Evolutionary conservation across 1,140 invertebrate genomes (phyloP).

Genomic region (Geopemphigus sp.): DNA sequence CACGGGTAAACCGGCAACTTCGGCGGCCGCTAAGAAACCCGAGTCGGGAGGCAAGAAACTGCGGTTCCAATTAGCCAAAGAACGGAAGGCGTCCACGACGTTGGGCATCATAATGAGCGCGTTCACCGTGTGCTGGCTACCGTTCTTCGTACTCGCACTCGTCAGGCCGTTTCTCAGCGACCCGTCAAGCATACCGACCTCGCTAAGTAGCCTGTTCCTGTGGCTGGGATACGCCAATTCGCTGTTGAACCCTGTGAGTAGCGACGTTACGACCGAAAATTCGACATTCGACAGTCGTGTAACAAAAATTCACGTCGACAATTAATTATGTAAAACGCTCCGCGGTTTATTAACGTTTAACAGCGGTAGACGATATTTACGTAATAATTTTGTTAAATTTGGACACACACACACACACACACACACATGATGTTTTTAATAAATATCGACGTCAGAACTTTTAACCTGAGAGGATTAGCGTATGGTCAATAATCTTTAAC

Average conservation of each 20-base stretch:
- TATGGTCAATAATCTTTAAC: no score
- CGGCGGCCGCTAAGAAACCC: constrained; percentile 57
- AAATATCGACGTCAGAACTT: no score
- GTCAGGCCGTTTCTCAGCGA: constrained; percentile 75
- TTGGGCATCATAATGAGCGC: constrained; percentile 97
- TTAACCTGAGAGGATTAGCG: no score
- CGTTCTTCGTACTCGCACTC: constrained; percentile 91
- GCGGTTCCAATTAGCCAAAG: constrained; percentile 78
- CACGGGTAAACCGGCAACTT: constrained; percentile 51
- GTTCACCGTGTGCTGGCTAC: constrained; percentile 94
- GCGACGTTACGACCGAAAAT: constrained; percentile 56
- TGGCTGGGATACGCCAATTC: constrained; percentile 95
- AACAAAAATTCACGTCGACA: no score
- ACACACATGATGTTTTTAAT: no score
- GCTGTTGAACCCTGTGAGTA: constrained; percentile 88
- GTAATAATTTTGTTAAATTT: no score
- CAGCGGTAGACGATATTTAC: no score
- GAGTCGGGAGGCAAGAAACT: constrained; percentile 64
- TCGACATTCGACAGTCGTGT: no score
- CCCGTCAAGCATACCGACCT: constrained; percentile 64
- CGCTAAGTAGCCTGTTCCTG: constrained; percentile 65
- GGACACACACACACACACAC: no score
- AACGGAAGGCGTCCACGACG: constrained; percentile 92
- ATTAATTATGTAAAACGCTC: no score
- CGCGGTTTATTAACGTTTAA: no score